A percentile compares a stretch with the other conserved stretches of the same genome.
Conservation (phyloP, 1,140 invertebrate species). For the Eciton burchellii region DNA sequence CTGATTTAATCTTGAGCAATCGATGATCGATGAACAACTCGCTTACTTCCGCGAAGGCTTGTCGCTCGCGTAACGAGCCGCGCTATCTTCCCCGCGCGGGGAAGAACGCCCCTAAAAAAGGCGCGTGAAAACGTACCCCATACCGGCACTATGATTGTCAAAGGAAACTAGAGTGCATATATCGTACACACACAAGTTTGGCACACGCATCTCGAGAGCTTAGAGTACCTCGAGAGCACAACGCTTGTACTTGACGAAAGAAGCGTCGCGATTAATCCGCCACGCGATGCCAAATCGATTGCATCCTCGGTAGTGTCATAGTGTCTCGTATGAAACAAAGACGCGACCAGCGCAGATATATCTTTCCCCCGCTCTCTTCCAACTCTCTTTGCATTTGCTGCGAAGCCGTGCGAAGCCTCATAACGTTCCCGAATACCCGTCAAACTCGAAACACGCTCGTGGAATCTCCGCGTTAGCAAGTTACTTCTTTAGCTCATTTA, state of each 20-base stretch:
- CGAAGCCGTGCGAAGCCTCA: background rate
- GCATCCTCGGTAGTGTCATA: constrained; percentile 37
- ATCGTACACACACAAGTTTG: constrained; percentile 35
- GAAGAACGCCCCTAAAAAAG: constrained; percentile 45
- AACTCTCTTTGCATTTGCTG: background rate
- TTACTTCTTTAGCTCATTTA: constrained; percentile 42
- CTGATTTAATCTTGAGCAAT: background rate
- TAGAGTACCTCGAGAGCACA: constrained; percentile 13
- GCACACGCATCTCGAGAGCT: constrained; percentile 49
- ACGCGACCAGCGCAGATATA: constrained; percentile 41
- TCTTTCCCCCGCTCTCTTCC: background rate
- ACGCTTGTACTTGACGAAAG: background rate
- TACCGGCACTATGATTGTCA: constrained; percentile 63
- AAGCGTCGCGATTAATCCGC: constrained; percentile 2
- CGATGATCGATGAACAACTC: constrained; percentile 14
- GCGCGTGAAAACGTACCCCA: constrained; percentile 29
- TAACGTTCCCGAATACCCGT: constrained; percentile 45
- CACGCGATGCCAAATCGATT: constrained; percentile 40
- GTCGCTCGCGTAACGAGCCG: constrained; percentile 41
- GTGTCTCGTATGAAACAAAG: constrained; percentile 48
- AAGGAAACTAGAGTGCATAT: constrained; percentile 31
- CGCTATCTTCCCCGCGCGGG: background rate
- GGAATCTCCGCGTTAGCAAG: constrained; percentile 27
- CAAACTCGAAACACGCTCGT: constrained; percentile 35
- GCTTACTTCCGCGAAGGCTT: background rate